Evolutionary conservation across 2,113 vertebrate species (phyloP).

Genomic region (Indicator maculatus): DNA sequence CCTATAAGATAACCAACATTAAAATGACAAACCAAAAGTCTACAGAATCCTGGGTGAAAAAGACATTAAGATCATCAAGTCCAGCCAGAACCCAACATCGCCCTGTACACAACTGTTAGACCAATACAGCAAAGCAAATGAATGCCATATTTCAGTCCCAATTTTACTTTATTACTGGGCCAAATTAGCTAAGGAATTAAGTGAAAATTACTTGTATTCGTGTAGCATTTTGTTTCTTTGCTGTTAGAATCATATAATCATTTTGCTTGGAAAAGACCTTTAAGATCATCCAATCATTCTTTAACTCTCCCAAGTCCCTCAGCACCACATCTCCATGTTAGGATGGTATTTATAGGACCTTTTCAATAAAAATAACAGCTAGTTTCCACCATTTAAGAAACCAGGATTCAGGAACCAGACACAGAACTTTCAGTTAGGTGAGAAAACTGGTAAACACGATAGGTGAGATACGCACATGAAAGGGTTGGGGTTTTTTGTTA

Average conservation of each 20-base stretch:
- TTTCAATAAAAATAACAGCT: background rate
- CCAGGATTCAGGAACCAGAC: background rate
- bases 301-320: too few species aligned
- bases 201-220: background rate
- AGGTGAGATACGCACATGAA: rapidly evolving
- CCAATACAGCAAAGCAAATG: background rate
- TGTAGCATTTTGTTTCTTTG: background rate
- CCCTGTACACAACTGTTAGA: too few species aligned
- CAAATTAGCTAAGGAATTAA: background rate
- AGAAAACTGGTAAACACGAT: background rate
- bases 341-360: background rate
- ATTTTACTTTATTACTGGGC: background rate
- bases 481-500: rapidly evolving
- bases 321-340: background rate
- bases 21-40: background rate
- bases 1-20: background rate
- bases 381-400: background rate
- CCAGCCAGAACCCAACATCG: too few species aligned
- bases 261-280: too few species aligned
- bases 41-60: too few species aligned
- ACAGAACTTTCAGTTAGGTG: background rate
- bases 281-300: too few species aligned
- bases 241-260: background rate
- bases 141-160: background rate
- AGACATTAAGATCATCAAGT: too few species aligned